Evolutionary conservation across 1,140 invertebrate species (phyloP), one percentile per base, ranked within the genome.

Genomic region (Drosophila lini): DNA sequence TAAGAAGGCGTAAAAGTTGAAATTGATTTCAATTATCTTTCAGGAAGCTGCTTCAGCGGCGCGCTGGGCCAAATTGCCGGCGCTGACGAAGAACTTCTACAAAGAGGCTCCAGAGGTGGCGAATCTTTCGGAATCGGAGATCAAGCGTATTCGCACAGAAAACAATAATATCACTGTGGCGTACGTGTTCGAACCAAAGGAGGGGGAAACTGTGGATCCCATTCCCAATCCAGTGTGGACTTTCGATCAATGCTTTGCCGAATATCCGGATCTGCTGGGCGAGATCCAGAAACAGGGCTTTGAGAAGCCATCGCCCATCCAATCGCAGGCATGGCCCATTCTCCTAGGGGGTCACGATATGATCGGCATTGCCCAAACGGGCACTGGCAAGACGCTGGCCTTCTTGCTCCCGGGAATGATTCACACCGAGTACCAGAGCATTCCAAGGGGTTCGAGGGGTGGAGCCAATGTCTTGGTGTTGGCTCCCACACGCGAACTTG

Each of bases 281-380:
- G 96, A 98, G 93, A 97, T 99, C 56, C 91, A 94, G 42, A 96
- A 97, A 63, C 73, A 89, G 91, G 95, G 95, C 0, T 99, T 99
- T 92, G 91, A 93, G 57, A 93, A 94, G 67, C 98, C 98, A 3
- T 97, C 97, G 13, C 98, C 98, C 3, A 99, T 99, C 91, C 98
- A 97, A 83, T 94, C 94, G 73, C 97, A 98, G 93, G 95, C 96
- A 1, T 98, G 97, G 98, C 98, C 98, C 15, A 94, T 98, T 71
- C 92, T 98, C 0, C 89, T 98, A 7, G 95, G 95, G 81, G 98
- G 97, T 1, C 94, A 96, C 82, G 97, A 98, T 93, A 92, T 98
- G 80, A 98, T 98, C 92, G 98, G 98, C 15, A 98, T 99, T 68
- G 97, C 98, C 1, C 98, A 98, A 93, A 98, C 97, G 31, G 97